Conservation (phyloP, 23 tunicate species). For the Ciona savignyi region DNA sequence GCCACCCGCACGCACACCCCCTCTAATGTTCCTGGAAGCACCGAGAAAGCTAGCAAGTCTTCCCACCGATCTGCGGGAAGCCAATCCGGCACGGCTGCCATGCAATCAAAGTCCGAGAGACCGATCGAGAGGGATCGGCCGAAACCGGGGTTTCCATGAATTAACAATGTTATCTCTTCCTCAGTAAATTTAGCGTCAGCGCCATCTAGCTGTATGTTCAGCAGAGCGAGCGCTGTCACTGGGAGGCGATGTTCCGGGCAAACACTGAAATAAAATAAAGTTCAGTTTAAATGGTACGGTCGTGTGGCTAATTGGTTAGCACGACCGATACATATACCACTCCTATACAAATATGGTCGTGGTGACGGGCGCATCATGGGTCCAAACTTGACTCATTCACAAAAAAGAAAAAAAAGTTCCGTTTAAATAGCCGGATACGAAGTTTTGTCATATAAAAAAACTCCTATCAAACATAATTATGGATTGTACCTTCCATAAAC, state of each 20-base stretch:
- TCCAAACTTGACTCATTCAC: too few relatives aligned
- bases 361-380: too few relatives aligned
- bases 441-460: too few relatives aligned
- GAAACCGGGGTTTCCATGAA: conserved; percentile 82
- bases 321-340: too few relatives aligned
- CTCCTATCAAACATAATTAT: too few relatives aligned
- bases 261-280: conserved; percentile 40
- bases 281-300: too few relatives aligned
- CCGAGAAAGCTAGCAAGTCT: conserved; percentile 55
- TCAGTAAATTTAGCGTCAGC: conserved; percentile 43
- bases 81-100: conserved; percentile 66
- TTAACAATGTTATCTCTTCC: conserved; percentile 60
- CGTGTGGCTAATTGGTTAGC: too few relatives aligned
- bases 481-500: conserved; percentile 60
- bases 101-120: conserved; percentile 47
- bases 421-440: too few relatives aligned
- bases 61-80: conserved; percentile 84
- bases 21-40: conserved; percentile 58
- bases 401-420: too few relatives aligned
- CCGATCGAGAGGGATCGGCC: conserved; percentile 24
- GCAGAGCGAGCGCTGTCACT: conserved; percentile 42
- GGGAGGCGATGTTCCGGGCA: conserved; percentile 70
- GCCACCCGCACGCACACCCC: conserved; percentile 62
- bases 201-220: conserved; percentile 57
- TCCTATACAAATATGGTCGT: too few relatives aligned